Conservation (phyloP, 2,797 vertebrate genomes). For the Taenioides sp. region DNA sequence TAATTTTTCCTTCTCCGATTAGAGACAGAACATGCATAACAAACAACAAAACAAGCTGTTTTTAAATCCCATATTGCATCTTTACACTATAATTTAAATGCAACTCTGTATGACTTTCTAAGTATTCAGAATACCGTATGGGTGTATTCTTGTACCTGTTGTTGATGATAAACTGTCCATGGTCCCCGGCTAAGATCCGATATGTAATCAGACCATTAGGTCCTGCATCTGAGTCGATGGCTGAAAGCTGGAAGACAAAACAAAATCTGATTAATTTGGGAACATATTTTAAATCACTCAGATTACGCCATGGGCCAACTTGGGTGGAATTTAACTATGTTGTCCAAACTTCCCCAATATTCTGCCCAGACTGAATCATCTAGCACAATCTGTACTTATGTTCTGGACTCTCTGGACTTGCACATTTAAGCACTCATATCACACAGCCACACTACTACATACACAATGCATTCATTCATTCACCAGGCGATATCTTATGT, state of each 20-base stretch:
- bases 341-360: not conserved
- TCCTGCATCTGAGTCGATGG: slow-evolving; percentile 88
- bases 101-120: no score
- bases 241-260: slow-evolving; percentile 83
- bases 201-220: slow-evolving; percentile 88
- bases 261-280: not conserved
- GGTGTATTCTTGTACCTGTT: slow-evolving; percentile 58
- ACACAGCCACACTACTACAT: not conserved
- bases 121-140: no score
- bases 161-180: slow-evolving; percentile 86
- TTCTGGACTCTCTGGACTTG: not conserved
- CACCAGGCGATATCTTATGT: not conserved
- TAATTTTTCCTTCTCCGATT: no score
- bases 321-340: not conserved
- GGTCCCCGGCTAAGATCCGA: slow-evolving; percentile 86
- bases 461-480: not conserved
- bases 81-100: no score
- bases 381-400: not conserved
- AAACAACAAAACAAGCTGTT: no score
- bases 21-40: no score
- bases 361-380: not conserved
- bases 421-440: not conserved
- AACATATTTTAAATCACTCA: not conserved
- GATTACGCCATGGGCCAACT: not conserved
- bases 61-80: no score